These are phyloP conservation scores for Sparidentex hasta DNA, from an alignment of 2,797 vertebrate species.

Conservation along the genomic window DNA sequence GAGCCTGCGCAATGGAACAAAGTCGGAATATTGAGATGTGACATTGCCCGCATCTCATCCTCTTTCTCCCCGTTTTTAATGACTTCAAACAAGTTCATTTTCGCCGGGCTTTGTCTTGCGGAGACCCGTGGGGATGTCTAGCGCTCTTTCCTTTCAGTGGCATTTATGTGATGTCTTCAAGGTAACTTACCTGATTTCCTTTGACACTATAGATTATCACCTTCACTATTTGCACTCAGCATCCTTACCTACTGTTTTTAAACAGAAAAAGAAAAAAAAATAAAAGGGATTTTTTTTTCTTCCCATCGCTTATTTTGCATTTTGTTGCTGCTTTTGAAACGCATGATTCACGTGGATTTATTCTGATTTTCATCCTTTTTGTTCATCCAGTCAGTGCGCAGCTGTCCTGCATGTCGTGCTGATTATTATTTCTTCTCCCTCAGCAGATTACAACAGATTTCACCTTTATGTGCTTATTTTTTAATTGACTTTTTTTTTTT, in stretches of 20 bases:
- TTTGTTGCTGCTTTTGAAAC: constrained; percentile 34
- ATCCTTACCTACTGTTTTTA: constrained; percentile 50
- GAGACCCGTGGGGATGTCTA: constrained; percentile 97
- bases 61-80: constrained; percentile 94
- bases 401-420: constrained; percentile 40
- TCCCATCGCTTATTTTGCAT: constrained; percentile 8
- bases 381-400: constrained; percentile 1
- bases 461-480: constrained; percentile 20
- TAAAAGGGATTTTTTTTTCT: background rate
- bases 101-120: constrained; percentile 95
- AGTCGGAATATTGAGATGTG: constrained; percentile 99
- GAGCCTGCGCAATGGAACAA: constrained; percentile 99
- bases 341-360: constrained; percentile 44
- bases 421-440: background rate
- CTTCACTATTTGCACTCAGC: constrained; percentile 63
- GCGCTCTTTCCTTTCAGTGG: constrained; percentile 96
- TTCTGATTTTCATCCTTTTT: constrained; percentile 24
- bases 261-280: constrained; percentile 29
- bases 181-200: constrained; percentile 95
- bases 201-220: constrained; percentile 86
- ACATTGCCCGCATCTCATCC: constrained; percentile 97
- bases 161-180: constrained; percentile 99
- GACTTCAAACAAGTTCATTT: constrained; percentile 99
- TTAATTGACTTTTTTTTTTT: constrained; percentile 49
- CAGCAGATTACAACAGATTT: background rate